A percentile compares a stretch with the other conserved stretches of the same genome.
phyloP scores from a whole-genome alignment of 2,888 invertebrate genomes.

The Cheilosia grossa region DNA sequence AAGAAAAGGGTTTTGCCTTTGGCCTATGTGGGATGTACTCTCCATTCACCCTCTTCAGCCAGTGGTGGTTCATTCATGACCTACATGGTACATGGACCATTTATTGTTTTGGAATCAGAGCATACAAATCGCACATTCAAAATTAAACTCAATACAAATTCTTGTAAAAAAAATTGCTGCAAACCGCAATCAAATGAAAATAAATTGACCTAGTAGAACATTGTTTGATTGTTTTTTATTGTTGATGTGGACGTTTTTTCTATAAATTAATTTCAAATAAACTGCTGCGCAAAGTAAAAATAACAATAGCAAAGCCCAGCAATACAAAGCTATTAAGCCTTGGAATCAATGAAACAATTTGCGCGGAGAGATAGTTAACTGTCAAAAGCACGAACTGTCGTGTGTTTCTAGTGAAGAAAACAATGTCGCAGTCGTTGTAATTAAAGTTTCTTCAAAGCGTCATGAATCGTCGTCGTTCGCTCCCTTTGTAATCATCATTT shows the following conservation, averaged over 20 bases:
- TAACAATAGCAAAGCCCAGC: not conserved
- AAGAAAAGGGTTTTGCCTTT: too few relatives aligned
- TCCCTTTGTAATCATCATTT: not conserved
- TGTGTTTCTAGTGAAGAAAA: not conserved
- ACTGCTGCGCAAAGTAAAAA: not conserved
- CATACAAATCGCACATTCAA: too few relatives aligned
- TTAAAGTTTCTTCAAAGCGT: constrained; percentile 5
- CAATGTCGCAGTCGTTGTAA: not conserved
- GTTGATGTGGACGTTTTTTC: constrained; percentile 4
- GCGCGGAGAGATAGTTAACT: not conserved
- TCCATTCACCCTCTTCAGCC: too few relatives aligned
- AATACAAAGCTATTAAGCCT: constrained; percentile 39
- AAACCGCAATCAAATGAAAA: constrained; percentile 23
- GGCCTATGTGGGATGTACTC: too few relatives aligned
- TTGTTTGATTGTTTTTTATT: constrained; percentile 28
- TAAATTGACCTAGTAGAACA: constrained; percentile 28
- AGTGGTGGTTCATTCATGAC: too few relatives aligned
- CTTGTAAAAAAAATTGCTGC: constrained; percentile 1
- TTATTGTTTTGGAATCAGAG: not conserved
- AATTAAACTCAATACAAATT: not conserved
- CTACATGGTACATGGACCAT: not conserved
- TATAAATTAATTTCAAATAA: constrained; percentile 35
- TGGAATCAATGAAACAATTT: constrained; percentile 39
- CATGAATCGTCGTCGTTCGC: constrained; percentile 7
- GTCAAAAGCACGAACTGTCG: constrained; percentile 3